Conservation (phyloP, 1,140 invertebrate species). For the Drosophila novamexicana region DNA sequence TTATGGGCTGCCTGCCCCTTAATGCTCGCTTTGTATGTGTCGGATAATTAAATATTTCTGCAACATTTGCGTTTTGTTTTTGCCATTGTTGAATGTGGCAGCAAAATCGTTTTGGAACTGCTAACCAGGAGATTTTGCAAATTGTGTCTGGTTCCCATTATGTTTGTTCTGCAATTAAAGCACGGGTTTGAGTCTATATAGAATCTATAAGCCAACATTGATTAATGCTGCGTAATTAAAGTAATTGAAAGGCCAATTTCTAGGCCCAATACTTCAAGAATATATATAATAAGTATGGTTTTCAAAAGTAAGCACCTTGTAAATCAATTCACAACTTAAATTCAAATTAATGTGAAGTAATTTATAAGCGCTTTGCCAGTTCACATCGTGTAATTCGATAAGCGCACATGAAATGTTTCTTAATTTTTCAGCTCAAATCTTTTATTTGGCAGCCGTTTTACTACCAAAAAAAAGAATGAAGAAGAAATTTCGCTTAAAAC, state of each 20-base stretch:
- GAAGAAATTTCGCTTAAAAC: constrained; percentile 6
- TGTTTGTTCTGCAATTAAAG: constrained; percentile 2
- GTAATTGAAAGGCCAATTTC: no score
- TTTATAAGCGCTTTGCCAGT: neutral
- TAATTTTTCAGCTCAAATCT: constrained; percentile 24
- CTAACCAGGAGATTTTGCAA: neutral
- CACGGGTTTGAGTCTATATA: neutral
- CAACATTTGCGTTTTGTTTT: constrained; percentile 59
- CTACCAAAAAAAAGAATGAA: neutral
- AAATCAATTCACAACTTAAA: neutral
- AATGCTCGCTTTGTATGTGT: neutral
- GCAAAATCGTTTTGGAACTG: neutral
- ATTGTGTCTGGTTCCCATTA: neutral
- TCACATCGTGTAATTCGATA: neutral
- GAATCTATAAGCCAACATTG: neutral
- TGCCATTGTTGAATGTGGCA: neutral
- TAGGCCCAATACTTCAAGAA: no score
- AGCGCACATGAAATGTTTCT: constrained; percentile 19
- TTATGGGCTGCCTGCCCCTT: constrained; percentile 10
- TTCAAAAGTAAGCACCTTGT: no score
- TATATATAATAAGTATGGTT: no score
- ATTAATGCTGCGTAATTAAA: neutral
- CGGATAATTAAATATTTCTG: constrained; percentile 77
- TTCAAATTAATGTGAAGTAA: neutral
- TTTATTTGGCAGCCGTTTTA: constrained; percentile 11